Percentiles rank a stretch among this genome's conserved stretches.
phyloP scores from a whole-genome alignment of 2,113 vertebrate genomes.

The Calyptommatus sinebrachiatus region DNA sequence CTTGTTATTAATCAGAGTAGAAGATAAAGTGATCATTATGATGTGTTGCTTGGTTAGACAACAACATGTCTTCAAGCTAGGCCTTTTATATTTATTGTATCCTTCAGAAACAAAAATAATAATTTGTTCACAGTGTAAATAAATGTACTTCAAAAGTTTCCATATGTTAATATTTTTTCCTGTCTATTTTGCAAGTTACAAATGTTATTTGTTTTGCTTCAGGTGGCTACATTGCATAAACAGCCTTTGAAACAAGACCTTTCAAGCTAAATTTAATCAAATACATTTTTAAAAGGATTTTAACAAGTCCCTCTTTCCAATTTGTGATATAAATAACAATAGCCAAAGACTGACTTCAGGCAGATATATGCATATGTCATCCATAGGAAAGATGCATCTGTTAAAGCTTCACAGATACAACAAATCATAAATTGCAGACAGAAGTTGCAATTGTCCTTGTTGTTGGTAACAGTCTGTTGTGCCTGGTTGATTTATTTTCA shows the following conservation, averaged over 20 bases:
- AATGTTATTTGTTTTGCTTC: constrained; percentile 11
- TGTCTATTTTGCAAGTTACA: background rate
- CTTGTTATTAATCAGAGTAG: background rate
- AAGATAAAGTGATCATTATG: constrained; percentile 8
- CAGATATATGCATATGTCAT: background rate
- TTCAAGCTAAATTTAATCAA: constrained; percentile 19
- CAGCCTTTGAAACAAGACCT: constrained; percentile 23
- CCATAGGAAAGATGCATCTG: background rate
- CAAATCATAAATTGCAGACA: background rate
- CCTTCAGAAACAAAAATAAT: constrained; percentile 19
- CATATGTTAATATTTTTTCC: constrained; percentile 16
- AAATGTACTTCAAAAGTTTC: constrained; percentile 5
- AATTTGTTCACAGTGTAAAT: constrained; percentile 7
- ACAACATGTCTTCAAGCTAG: background rate
- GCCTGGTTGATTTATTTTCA: background rate
- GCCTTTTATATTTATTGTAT: constrained; percentile 7
- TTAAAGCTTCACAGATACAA: constrained; percentile 8
- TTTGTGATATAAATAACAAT: background rate
- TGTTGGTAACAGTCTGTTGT: background rate
- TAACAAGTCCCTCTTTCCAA: background rate
- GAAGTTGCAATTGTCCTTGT: background rate
- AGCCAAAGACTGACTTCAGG: background rate
- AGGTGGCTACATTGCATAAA: constrained; percentile 12
- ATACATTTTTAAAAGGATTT: background rate
- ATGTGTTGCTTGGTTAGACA: background rate